These are phyloP conservation scores for Brienomyrus longianalis DNA, from an alignment of 2,113 vertebrate genomes.

Conservation along the genomic window DNA sequence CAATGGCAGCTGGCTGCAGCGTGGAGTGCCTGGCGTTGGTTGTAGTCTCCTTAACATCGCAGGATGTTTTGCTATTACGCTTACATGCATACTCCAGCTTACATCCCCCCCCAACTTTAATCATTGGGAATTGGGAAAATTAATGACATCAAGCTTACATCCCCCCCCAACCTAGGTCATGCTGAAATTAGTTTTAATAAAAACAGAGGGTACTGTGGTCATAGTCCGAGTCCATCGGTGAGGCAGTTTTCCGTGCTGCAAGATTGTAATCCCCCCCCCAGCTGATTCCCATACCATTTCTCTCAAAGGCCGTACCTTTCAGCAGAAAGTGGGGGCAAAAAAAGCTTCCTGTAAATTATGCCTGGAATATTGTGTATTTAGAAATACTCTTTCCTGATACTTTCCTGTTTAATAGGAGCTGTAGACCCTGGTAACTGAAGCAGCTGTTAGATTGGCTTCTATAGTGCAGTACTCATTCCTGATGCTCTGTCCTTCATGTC, in stretches of 20 bases:
- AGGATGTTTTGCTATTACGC: background rate
- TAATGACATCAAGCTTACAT: no score
- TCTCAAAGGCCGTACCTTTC: background rate
- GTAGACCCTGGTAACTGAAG: background rate
- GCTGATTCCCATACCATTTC: background rate
- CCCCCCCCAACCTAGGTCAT: no score
- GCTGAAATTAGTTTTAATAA: background rate
- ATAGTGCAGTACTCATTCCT: background rate
- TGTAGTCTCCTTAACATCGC: background rate
- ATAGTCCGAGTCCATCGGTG: background rate
- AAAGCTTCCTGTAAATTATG: background rate
- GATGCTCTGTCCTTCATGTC: background rate
- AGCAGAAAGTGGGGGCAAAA: background rate
- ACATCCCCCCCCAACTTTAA: background rate
- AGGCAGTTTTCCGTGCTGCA: background rate
- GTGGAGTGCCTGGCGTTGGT: no score
- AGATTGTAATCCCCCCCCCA: background rate
- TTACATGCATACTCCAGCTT: background rate
- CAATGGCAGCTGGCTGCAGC: background rate
- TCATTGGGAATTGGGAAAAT: background rate
- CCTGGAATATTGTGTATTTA: background rate
- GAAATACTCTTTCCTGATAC: background rate
- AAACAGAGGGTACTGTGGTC: background rate
- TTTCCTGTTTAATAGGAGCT: background rate
- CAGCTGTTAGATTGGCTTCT: background rate